A percentile compares a stretch with the other conserved stretches of the same genome.
Conservation (phyloP, 2,113 vertebrate species). For the Phoenicopterus ruber region DNA sequence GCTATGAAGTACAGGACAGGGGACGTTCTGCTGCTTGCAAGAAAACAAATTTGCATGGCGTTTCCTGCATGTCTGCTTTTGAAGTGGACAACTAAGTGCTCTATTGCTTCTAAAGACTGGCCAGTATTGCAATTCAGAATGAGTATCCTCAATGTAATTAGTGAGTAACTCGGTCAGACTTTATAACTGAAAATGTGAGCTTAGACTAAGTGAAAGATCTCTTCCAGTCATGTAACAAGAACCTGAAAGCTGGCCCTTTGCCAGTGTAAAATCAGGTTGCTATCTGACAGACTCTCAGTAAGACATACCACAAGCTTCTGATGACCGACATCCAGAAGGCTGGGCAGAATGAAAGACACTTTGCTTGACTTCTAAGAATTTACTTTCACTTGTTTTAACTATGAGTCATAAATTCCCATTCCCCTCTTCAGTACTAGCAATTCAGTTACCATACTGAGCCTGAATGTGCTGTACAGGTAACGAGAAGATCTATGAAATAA, state of each 20-base stretch:
- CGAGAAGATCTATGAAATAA: background rate
- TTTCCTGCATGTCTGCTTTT: background rate
- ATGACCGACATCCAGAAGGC: background rate
- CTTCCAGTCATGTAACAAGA: background rate
- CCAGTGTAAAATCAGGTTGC: background rate
- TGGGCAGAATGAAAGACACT: background rate
- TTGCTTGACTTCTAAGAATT: background rate
- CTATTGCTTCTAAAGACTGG: background rate
- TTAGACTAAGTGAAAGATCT: background rate
- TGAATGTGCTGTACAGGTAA: background rate
- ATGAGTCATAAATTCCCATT: background rate
- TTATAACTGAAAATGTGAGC: background rate
- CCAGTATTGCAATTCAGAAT: background rate
- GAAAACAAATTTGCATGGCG: background rate
- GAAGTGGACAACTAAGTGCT: background rate
- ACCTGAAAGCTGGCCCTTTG: background rate
- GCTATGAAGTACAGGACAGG: background rate
- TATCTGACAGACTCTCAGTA: background rate
- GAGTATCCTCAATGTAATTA: background rate
- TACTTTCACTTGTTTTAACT: background rate
- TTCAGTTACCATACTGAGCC: background rate
- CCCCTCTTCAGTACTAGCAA: background rate
- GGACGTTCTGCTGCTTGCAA: background rate
- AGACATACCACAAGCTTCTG: background rate
- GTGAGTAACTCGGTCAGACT: background rate